Evolutionary conservation across 2,113 vertebrate genomes (phyloP).

Genomic region (Pan troglodytes): DNA sequence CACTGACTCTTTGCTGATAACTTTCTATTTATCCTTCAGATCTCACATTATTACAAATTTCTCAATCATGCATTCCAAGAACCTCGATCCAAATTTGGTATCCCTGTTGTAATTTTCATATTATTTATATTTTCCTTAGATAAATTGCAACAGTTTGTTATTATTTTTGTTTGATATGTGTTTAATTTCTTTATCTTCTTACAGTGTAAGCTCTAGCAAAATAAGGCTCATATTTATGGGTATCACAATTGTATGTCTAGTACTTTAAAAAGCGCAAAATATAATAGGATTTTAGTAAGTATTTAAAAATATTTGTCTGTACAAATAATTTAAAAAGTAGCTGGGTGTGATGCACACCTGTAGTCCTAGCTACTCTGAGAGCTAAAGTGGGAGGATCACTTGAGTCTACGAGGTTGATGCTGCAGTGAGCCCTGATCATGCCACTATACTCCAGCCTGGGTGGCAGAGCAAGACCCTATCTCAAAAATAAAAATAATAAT

Average conservation of each 20-base stretch:
- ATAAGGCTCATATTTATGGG: not conserved
- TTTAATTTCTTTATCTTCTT: not conserved
- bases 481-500: too few relatives aligned
- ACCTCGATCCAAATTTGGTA: not conserved
- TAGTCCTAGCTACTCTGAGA: too few relatives aligned
- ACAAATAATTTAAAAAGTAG: too few relatives aligned
- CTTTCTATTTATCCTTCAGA: not conserved
- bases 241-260: not conserved
- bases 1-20: not conserved
- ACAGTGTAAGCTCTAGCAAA: not conserved
- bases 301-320: too few relatives aligned
- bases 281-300: not conserved
- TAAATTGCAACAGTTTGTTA: not conserved
- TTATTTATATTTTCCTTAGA: not conserved
- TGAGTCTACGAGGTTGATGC: too few relatives aligned
- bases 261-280: not conserved
- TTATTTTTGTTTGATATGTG: not conserved
- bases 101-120: not conserved
- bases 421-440: too few relatives aligned
- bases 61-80: not conserved
- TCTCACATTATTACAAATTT: not conserved
- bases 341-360: too few relatives aligned
- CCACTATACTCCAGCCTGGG: too few relatives aligned
- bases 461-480: too few relatives aligned
- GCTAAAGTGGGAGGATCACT: too few relatives aligned